Base-by-base conservation (phyloP, 2,113 vertebrate species). In the Aphyosemion australe region DNA sequence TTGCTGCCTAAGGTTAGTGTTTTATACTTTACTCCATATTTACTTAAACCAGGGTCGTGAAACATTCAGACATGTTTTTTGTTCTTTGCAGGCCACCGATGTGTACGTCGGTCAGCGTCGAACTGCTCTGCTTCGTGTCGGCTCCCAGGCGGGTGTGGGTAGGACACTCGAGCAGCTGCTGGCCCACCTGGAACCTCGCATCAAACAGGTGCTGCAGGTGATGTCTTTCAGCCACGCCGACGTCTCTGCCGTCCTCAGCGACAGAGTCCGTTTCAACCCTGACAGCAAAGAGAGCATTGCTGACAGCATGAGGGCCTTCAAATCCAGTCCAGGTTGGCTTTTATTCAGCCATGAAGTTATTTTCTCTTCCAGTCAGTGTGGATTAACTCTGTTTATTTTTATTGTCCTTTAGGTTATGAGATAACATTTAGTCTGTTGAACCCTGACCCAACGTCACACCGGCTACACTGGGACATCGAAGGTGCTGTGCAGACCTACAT, bases 351-450 rank as follows among this genome's bases (percentile, higher is more conserved):
- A 39, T 7, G 19, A 48, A 60, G 16, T 32, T 59, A 21, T 47
- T 46, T 26, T 74, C 4, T 39, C 5, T 15, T 56, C 0, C 19
- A 54, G 1, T 37, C 5, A 12, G 1, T 55, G 6, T 15, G 15
- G 5, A 9, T 65, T 6, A 47, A 12, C 3, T 48, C 12, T 50
- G n/a, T 45, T 5, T 42, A 11, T 51, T 53, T 6, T 70, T 19
- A n/a, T 50, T 34, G 39, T 71, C 13, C 13, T 73, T 46, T n/a
- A 98, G 97, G 96, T 50, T 97, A 97, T 5, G 97, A 98, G 85
- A 95, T 98, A 87, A 98, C 96, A 16, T 98, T 99, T 91, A 99
- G 96, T 77, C 90, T 98, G 76, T 82, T 99, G 77, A 98, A 98
- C 83, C 97, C 97, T 0, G 96, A 98, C 82, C 97, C 97, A 41